Evolutionary conservation across 2,797 vertebrate species (phyloP).

Genomic region (Fratercula arctica): DNA sequence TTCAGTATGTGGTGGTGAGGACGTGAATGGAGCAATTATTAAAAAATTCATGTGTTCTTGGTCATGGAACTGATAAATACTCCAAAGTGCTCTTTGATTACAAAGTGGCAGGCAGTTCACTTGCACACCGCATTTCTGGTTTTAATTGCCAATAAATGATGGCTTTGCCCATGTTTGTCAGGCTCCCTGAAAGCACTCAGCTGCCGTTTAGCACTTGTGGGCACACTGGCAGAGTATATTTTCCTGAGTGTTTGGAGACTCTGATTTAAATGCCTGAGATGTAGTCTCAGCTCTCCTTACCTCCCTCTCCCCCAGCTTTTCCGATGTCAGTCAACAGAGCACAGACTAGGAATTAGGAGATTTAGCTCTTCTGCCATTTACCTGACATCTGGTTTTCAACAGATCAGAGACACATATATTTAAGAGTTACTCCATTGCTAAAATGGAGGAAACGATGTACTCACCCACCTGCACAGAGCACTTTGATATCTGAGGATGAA

Average conservation of each 20-base stretch:
- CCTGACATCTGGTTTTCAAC: neutral
- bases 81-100: constrained; percentile 34
- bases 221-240: neutral
- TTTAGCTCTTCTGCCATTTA: neutral
- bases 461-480: neutral
- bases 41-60: constrained; percentile 54
- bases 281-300: neutral
- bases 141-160: constrained; percentile 8
- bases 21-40: constrained; percentile 34
- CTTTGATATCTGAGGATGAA: neutral
- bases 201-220: neutral
- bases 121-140: neutral
- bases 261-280: neutral
- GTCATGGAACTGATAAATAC: constrained; percentile 46
- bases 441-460: neutral
- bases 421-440: neutral
- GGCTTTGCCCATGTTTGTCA: neutral
- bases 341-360: neutral
- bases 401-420: neutral
- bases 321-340: neutral
- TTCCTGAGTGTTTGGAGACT: neutral
- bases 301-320: neutral
- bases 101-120: neutral
- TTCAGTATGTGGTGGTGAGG: neutral
- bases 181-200: neutral